phyloP scores from a whole-genome alignment of 2,113 vertebrate species.

The Elaphurus davidianus region DNA sequence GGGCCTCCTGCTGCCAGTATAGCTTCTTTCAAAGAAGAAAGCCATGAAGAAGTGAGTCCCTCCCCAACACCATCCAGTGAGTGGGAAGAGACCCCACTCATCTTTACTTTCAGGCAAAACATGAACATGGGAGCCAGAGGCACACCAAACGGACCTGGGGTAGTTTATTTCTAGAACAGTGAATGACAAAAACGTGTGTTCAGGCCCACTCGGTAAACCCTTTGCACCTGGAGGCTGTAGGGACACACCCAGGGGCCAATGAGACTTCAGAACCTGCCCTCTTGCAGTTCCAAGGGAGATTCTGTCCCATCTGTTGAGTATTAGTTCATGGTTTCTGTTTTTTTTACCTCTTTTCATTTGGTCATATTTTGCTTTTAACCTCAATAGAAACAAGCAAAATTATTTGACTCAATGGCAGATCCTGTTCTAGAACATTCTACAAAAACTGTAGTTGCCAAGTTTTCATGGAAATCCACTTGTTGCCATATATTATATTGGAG shows the following conservation, averaged over 20 bases:
- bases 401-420: neutral
- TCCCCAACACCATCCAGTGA: neutral
- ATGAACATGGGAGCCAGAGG: neutral
- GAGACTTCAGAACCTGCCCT: neutral
- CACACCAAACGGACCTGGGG: neutral
- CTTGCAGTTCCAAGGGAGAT: neutral
- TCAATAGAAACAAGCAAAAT: neutral
- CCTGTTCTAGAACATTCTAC: neutral
- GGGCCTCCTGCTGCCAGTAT: neutral
- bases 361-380: neutral
- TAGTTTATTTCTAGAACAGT: neutral
- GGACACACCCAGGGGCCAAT: neutral
- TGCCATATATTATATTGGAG: neutral
- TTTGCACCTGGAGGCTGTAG: neutral
- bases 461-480: neutral
- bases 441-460: neutral
- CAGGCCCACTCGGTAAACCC: neutral
- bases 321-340: neutral
- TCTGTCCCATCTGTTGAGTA: neutral
- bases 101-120: neutral
- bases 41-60: neutral
- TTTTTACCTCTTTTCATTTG: neutral
- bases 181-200: neutral
- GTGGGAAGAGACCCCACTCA: neutral
- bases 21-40: constrained; percentile 38